These are phyloP conservation scores for Neotoma lepida DNA, from an alignment of 2,113 vertebrate species.

Conservation along the genomic window DNA sequence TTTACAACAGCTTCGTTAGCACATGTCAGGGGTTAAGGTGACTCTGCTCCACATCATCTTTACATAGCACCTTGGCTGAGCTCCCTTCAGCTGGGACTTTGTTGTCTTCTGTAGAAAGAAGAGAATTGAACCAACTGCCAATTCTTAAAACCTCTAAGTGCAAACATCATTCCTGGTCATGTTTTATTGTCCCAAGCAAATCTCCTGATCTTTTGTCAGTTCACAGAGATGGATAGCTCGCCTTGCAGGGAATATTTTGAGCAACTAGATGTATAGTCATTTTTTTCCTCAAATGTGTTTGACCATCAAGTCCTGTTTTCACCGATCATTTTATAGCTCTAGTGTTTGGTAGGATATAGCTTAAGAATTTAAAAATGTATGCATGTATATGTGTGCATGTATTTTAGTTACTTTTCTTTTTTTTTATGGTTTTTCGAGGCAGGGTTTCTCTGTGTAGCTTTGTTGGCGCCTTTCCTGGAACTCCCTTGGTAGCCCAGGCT, in stretches of 20 bases:
- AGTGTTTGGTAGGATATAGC: background rate
- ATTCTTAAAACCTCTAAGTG: background rate
- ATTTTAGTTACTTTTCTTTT: background rate
- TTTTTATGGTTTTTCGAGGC: background rate
- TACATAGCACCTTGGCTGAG: background rate
- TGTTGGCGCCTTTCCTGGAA: too few species aligned
- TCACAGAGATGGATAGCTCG: background rate
- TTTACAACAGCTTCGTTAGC: background rate
- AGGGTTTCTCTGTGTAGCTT: too few species aligned
- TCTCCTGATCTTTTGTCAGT: background rate
- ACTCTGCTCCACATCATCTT: background rate
- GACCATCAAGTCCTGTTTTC: background rate
- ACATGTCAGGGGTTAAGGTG: background rate
- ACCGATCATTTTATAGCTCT: background rate
- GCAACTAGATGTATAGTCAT: accelerated
- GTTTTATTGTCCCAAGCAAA: background rate
- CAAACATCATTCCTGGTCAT: background rate
- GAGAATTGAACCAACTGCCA: background rate
- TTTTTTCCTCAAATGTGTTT: background rate
- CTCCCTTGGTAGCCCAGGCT: too few species aligned
- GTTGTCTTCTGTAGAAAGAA: background rate
- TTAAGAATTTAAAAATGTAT: conserved; percentile 5
- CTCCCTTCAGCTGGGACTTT: background rate
- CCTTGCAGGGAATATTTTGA: background rate
- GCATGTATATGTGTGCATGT: background rate